phyloP scores from a whole-genome alignment of 2,797 vertebrate species.

The Hirundo rustica region DNA sequence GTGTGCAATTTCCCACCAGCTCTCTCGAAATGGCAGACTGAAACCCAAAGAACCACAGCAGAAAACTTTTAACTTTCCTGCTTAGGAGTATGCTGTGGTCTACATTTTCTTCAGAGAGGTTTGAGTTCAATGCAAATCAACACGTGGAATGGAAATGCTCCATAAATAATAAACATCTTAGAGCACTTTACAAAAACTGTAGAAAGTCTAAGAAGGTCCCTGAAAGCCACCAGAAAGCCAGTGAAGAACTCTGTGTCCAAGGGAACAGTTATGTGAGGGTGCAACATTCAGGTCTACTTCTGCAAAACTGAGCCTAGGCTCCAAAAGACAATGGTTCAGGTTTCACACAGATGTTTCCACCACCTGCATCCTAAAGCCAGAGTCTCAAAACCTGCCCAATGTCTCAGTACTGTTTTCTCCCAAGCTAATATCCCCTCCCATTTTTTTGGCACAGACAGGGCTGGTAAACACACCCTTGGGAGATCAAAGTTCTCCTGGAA shows the following conservation, averaged over 20 bases:
- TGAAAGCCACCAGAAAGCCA: neutral
- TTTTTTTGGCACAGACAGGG: neutral
- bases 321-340: rapidly evolving
- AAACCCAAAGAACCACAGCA: neutral
- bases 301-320: neutral
- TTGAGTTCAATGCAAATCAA: neutral
- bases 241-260: neutral
- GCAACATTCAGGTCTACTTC: neutral
- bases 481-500: neutral
- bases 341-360: neutral
- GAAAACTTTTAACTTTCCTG: neutral
- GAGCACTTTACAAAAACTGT: neutral
- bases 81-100: neutral
- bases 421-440: neutral
- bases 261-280: neutral
- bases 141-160: neutral
- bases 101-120: neutral
- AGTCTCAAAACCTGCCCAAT: neutral
- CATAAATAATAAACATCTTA: neutral
- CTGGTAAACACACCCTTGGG: neutral
- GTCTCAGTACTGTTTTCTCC: neutral
- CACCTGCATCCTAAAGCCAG: neutral
- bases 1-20: neutral
- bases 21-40: neutral
- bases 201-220: neutral